Conservation (phyloP, 2,797 vertebrate species). For the Brachyrhaphis roseni region DNA sequence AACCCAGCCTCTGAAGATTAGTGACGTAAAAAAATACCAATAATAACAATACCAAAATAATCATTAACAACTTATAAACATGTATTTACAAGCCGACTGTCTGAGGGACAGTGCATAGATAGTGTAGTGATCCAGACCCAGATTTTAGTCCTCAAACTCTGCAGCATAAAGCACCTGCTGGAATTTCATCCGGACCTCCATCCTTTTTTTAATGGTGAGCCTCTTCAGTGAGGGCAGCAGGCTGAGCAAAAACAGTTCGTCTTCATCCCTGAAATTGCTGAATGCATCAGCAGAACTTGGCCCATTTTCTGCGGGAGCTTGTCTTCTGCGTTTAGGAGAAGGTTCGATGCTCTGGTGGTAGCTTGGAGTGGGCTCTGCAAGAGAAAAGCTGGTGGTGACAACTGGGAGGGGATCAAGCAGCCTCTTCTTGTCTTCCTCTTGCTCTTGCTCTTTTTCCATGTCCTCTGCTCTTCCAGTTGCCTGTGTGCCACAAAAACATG, state of each 20-base stretch:
- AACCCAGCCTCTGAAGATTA: background rate
- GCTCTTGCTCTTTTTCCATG: constrained; percentile 36
- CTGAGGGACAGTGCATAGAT: background rate
- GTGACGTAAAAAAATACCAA: background rate
- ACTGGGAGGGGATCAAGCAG: constrained; percentile 34
- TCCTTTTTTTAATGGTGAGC: constrained; percentile 64
- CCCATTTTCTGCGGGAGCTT: constrained; percentile 39
- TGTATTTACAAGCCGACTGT: constrained; percentile 14
- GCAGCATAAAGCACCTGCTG: constrained; percentile 72
- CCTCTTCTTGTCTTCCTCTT: constrained; percentile 45
- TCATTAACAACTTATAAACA: constrained; percentile 11
- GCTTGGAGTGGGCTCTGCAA: constrained; percentile 29
- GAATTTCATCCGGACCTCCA: constrained; percentile 73
- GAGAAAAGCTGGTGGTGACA: constrained; percentile 44
- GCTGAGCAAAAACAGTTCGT: constrained; percentile 72
- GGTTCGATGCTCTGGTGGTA: constrained; percentile 36
- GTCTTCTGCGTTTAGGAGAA: constrained; percentile 55
- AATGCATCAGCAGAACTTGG: constrained; percentile 40
- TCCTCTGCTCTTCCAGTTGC: constrained; percentile 40
- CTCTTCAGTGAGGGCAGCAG: constrained; percentile 70
- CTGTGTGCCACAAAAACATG: constrained; percentile 33
- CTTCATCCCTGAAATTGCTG: constrained; percentile 60
- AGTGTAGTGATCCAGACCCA: background rate
- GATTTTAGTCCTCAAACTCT: constrained; percentile 66
- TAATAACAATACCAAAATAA: constrained; percentile 29